Conservation (phyloP, 2,113 vertebrate species). For the Tupaia tana region DNA sequence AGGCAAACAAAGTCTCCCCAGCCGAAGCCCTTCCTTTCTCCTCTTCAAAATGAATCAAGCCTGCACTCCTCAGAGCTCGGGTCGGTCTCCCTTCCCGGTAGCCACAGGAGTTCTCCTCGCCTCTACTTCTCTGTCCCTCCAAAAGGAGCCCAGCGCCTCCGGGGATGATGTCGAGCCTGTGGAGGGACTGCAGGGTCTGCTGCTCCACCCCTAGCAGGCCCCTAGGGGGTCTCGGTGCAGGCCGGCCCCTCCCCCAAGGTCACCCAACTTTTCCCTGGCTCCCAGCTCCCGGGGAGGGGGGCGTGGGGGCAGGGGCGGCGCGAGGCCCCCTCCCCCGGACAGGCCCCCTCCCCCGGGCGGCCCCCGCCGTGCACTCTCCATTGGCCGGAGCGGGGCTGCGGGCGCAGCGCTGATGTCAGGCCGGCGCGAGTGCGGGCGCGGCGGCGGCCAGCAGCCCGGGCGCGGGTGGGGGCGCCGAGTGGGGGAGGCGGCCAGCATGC, state of each 20-base stretch:
- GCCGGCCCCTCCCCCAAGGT: constrained; percentile 72
- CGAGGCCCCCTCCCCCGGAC: constrained; percentile 39
- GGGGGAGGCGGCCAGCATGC: constrained; percentile 87
- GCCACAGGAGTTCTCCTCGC: neutral
- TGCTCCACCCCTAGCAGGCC: neutral
- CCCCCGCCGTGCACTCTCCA: constrained; percentile 88
- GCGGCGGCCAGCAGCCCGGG: constrained; percentile 77
- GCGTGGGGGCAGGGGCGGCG: constrained; percentile 25
- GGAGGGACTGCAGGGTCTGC: neutral
- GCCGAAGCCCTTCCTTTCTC: neutral
- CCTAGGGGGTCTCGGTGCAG: neutral
- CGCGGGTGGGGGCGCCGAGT: constrained; percentile 66
- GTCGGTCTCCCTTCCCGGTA: neutral
- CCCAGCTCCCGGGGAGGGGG: neutral
- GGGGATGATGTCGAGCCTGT: neutral
- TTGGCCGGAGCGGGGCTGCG: constrained; percentile 84
- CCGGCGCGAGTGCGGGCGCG: constrained; percentile 84
- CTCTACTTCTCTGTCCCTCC: neutral
- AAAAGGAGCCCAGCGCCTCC: neutral
- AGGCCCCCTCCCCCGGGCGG: constrained; percentile 56
- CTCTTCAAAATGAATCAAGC: neutral
- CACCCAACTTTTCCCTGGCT: constrained; percentile 68
- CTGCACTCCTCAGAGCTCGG: neutral
- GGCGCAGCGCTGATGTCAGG: constrained; percentile 94
- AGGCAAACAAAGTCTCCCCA: neutral